Conservation (phyloP, 2,113 vertebrate species). For the Jaculus jaculus region DNA sequence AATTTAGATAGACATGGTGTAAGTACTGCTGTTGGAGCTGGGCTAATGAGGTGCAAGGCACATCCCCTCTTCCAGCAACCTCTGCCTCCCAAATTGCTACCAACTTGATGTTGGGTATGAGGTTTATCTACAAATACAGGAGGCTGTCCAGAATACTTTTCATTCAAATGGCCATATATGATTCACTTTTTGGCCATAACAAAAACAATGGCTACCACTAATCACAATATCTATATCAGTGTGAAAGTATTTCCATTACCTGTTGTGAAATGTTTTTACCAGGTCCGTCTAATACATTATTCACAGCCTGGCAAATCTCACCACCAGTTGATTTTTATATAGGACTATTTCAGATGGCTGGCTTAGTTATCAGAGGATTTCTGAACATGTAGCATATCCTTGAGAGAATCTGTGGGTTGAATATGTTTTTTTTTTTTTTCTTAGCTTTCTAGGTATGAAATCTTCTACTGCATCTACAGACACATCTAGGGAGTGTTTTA, state of each 20-base stretch:
- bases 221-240: neutral
- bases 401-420: neutral
- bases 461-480: neutral
- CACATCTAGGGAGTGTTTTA: neutral
- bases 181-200: neutral
- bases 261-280: neutral
- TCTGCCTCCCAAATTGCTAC: too few species aligned
- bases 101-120: too few species aligned
- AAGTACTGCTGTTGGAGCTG: too few species aligned
- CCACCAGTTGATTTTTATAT: neutral
- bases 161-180: too few species aligned
- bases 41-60: too few species aligned
- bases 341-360: neutral
- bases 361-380: neutral
- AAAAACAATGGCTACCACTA: slow-evolving; percentile 21
- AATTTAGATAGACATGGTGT: too few species aligned
- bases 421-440: too few species aligned
- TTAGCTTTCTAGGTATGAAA: neutral
- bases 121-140: too few species aligned
- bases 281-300: neutral
- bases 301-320: neutral
- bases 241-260: neutral
- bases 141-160: too few species aligned
- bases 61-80: too few species aligned
- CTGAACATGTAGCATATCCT: neutral